Conservation (phyloP, 2,888 invertebrate species). For the Ennomos fuscantarius region DNA sequence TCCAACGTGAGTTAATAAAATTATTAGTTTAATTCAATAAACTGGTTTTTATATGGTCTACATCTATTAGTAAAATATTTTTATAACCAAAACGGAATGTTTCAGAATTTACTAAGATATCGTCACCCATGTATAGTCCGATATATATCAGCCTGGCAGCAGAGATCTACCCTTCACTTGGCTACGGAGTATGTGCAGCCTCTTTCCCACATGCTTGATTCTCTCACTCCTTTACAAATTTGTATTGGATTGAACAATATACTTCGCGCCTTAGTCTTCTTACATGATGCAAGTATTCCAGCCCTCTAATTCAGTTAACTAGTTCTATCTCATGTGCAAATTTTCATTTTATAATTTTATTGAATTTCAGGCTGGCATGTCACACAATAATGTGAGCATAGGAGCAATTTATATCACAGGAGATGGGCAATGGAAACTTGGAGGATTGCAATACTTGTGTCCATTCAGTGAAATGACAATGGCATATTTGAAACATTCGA, state of each 20-base stretch:
- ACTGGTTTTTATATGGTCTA: slow-evolving; percentile 3
- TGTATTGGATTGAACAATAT: slow-evolving; percentile 94
- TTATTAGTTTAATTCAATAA: background rate
- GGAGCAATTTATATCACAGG: slow-evolving; percentile 92
- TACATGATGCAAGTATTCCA: slow-evolving; percentile 87
- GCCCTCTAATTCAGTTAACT: too few species aligned
- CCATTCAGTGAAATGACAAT: slow-evolving; percentile 87
- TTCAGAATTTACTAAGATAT: slow-evolving; percentile 93
- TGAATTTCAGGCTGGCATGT: slow-evolving; percentile 86
- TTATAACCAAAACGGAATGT: slow-evolving; percentile 50
- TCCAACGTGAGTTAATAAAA: slow-evolving; percentile 86
- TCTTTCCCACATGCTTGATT: slow-evolving; percentile 86
- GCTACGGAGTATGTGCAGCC: slow-evolving; percentile 94
- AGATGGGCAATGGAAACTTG: slow-evolving; percentile 95
- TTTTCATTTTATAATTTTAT: background rate
- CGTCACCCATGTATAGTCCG: slow-evolving; percentile 94
- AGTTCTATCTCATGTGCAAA: too few species aligned
- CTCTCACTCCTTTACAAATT: slow-evolving; percentile 91
- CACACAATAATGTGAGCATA: slow-evolving; percentile 93
- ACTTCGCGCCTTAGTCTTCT: slow-evolving; percentile 91
- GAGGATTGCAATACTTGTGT: slow-evolving; percentile 93
- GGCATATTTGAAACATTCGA: slow-evolving; percentile 88
- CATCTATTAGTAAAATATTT: background rate
- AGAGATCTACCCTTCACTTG: slow-evolving; percentile 90
- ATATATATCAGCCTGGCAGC: slow-evolving; percentile 92